Conservation (phyloP, 2,888 invertebrate genomes). For the Tinea trinotella region DNA sequence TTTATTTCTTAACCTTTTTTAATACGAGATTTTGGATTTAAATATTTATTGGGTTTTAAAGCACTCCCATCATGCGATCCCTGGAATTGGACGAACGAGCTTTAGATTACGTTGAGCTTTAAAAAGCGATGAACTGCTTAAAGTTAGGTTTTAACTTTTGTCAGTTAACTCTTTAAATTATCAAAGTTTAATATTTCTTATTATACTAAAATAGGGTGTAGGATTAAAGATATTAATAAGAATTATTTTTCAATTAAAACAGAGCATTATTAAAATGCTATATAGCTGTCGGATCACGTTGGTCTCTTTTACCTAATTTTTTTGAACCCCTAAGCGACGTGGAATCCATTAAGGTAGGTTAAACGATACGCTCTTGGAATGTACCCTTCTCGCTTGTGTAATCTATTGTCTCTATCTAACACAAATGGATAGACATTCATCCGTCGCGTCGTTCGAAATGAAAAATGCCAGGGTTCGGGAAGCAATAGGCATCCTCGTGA, state of each 20-base stretch:
- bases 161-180: neutral
- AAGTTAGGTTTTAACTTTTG: neutral
- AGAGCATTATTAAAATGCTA: constrained; percentile 28
- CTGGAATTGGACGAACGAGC: neutral
- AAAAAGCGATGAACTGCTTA: neutral
- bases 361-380: constrained; percentile 41
- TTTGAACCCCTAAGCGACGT: constrained; percentile 40
- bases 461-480: constrained; percentile 18
- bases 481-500: constrained; percentile 3
- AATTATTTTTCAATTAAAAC: neutral
- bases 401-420: constrained; percentile 14
- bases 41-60: constrained; percentile 46
- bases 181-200: neutral
- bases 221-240: neutral
- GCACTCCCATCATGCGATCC: constrained; percentile 22
- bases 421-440: constrained; percentile 19
- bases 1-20: constrained; percentile 27
- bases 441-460: constrained; percentile 15
- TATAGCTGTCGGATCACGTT: constrained; percentile 27
- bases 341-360: constrained; percentile 54
- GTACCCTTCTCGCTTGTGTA: constrained; percentile 20
- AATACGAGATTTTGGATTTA: constrained; percentile 35
- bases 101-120: neutral
- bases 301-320: constrained; percentile 35
- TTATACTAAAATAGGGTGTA: neutral